Evolutionary conservation across 2,888 invertebrate genomes (phyloP).

Genomic region (Euspilapteryx auroguttella): DNA sequence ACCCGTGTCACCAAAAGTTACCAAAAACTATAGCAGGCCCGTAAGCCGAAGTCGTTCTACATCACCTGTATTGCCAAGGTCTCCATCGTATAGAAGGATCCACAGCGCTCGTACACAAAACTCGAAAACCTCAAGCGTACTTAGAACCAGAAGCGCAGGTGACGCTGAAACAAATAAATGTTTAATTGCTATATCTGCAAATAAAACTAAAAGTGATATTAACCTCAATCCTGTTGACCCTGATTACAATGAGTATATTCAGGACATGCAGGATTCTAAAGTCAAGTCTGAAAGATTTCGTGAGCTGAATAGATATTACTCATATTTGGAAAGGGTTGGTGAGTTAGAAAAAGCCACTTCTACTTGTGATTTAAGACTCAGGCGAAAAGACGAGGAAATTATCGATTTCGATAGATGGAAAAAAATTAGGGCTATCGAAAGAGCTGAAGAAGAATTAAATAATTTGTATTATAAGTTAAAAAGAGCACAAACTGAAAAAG

Average conservation of each 20-base stretch:
- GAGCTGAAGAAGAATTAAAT: conserved; percentile 80
- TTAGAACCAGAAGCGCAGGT: conserved; percentile 68
- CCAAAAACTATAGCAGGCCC: conserved; percentile 12
- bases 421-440: conserved; percentile 74
- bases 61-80: conserved; percentile 64
- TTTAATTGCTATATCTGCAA: conserved; percentile 13
- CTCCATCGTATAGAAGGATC: conserved; percentile 69
- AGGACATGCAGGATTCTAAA: conserved; percentile 66
- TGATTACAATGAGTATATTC: conserved; percentile 69
- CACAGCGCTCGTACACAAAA: conserved; percentile 46
- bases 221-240: conserved; percentile 47
- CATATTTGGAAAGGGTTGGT: conserved; percentile 81
- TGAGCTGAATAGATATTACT: conserved; percentile 83
- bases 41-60: conserved; percentile 45
- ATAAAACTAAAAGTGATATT: conserved; percentile 35
- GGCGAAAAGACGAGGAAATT: conserved; percentile 76
- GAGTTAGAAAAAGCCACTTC: conserved; percentile 79
- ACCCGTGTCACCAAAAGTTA: conserved; percentile 37
- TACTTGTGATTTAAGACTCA: conserved; percentile 67
- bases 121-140: conserved; percentile 39
- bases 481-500: conserved; percentile 78
- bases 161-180: conserved; percentile 63
- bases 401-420: conserved; percentile 89
- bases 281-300: conserved; percentile 78
- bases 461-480: conserved; percentile 75